Base-by-base conservation (phyloP, 1,140 invertebrate species). In the Monochamus saltuarius region DNA sequence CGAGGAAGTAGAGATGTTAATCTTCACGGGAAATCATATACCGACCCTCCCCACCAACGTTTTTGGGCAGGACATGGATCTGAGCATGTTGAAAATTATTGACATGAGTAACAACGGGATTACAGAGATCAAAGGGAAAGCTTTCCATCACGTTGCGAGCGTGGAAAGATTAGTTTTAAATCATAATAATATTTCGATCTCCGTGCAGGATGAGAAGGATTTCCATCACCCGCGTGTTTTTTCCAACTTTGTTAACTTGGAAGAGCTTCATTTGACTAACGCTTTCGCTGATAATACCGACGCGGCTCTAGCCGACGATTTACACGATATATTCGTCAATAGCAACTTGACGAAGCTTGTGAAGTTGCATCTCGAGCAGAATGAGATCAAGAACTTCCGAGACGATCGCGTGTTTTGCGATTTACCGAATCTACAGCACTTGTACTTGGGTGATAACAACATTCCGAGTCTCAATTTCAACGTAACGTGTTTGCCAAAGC, bases 21-120 rank as follows among this genome's bases (percentile, higher is more conserved):
- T 91, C 61, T 91, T 90, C 62, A 87, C 83, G 2, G 89, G 89
- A n/a, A 91, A 92, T 65, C 74, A 79, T 38, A 77, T 92, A 1
- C 71, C 78, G 4, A 79, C 82, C 53, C 67, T 92, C 38, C 87
- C 86, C 1, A 84, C 81, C 78, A 91, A 92, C 70, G 77, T 92
- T 1, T 89, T 92, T 69, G 89, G 89, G 1, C 82, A 76, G 40
- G 73, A 82, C 19, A 67, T 67, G 19, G 78, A 77, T 42, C 77
- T 85, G 40, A 83, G 22, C 22, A 29, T 29, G 22, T 71, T 92
- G 14, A 80, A 80, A 59, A 81, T 87, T 1, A 85, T 92, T 22
- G 89, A 92, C 65, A 87, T 92, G 86, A 88, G 85, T 17, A 87
- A 84, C 59, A 92, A 92, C 71, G 76, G 82, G 10, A 91, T 92